Base-by-base conservation (phyloP, 2,113 vertebrate genomes). In the Malurus cyaneus region DNA sequence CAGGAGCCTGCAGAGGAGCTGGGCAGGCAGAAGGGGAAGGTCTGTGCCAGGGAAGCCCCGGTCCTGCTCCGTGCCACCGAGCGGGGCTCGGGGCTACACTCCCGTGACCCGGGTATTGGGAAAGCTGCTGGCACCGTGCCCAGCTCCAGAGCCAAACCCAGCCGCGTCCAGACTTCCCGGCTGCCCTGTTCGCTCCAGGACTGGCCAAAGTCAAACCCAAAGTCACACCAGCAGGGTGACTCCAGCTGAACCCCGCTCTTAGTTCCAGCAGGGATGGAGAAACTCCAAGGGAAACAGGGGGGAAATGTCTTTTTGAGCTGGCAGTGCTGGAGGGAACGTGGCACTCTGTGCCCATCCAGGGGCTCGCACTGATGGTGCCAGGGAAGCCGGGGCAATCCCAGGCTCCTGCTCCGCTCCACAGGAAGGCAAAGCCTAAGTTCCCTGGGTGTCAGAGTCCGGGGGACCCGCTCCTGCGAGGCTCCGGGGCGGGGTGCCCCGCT, bases 51-150 rank as follows among this genome's bases (percentile, higher is more conserved):
- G 69, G 16, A 18, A n/a, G 69, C 4, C 24, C 54, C 23, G 11
- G 8, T 59, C 60, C 72, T 7, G 85, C 60, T 18, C 57, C 11
- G 5, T 56, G 76, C 14, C 73, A 4, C 66, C 2, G 2, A 23
- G 82, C 67, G 3, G 2, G 29, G 56, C 41, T 56, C 52, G 7
- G 1, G 0, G 39, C 32, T 9, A 23, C 91, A 41, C 95, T 95
- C 60, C 95, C 46, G 39, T 89, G 96, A 92, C 96, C 96, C 3
- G 53, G 86, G 73, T 2, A 79, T 77, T 96, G 95, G 79, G 94
- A 95, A 97, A 96, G 94, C 88, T 50, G 54, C 94, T 92, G 97
- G 97, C 96, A 54, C 60, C 6, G 41, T 44, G 96, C 98, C 97
- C 60, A 2, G 94, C 95, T 62, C 89, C 1, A 2, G 54, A 86